Evolutionary conservation across 1,140 invertebrate genomes (phyloP).

Genomic region (Paraescarpia echinospica): DNA sequence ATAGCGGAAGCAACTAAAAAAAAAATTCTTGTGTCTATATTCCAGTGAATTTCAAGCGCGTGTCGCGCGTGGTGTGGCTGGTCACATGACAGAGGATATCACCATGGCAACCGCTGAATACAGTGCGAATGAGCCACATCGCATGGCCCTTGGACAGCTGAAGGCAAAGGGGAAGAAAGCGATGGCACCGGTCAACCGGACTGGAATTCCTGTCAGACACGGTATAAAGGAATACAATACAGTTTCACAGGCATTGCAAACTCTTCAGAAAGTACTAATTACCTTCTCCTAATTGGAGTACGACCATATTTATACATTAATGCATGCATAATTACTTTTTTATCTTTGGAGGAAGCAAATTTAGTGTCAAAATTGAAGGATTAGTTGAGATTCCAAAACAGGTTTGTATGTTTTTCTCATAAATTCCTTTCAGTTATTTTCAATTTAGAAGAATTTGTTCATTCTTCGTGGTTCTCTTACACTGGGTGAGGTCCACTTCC

Average conservation of each 20-base stretch:
- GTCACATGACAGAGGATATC: conserved; percentile 20
- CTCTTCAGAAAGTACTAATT: neutral
- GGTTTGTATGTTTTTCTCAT: no score
- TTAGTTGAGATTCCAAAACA: no score
- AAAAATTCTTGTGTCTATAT: neutral
- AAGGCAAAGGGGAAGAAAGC: conserved; percentile 38
- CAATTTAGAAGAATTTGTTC: no score
- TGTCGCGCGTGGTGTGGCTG: conserved; percentile 34
- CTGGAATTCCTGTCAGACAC: conserved; percentile 26
- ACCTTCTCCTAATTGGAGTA: no score
- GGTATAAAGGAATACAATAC: neutral
- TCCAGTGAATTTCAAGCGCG: conserved; percentile 52
- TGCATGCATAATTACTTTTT: no score
- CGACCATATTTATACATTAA: no score
- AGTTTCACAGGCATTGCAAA: neutral
- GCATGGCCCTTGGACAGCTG: conserved; percentile 43
- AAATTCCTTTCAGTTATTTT: no score
- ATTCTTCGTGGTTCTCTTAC: no score
- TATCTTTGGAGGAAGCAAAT: no score
- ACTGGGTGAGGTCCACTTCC: no score
- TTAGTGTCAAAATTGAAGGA: no score
- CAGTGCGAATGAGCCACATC: conserved; percentile 31
- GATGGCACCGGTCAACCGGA: conserved; percentile 40
- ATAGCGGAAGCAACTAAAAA: no score
- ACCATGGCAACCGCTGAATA: conserved; percentile 15